phyloP scores from a whole-genome alignment of 1,140 invertebrate species.

The Bombus consobrinus region DNA sequence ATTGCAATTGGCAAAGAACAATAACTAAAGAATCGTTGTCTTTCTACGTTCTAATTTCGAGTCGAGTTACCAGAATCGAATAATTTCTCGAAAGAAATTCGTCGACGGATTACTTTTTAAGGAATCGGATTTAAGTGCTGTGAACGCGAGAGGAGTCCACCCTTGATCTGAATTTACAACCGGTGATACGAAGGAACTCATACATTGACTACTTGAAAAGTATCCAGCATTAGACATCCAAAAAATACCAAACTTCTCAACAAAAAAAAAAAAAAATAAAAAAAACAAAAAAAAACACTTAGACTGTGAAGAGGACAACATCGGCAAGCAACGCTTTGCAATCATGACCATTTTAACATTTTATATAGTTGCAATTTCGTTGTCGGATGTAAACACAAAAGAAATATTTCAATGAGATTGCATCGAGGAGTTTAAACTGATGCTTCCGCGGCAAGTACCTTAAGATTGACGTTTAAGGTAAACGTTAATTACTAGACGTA shows the following conservation, averaged over 20 bases:
- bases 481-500: slow-evolving; percentile 11
- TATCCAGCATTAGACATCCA: no score
- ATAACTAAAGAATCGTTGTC: no score
- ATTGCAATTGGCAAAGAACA: no score
- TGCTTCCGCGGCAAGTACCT: neutral
- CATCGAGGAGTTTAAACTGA: neutral
- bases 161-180: neutral
- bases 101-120: neutral
- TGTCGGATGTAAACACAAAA: neutral
- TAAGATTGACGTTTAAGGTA: slow-evolving; percentile 31
- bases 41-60: neutral
- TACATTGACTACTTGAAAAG: neutral
- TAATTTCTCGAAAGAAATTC: neutral
- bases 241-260: neutral
- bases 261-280: neutral
- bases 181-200: no score
- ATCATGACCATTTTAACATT: neutral
- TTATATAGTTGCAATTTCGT: neutral
- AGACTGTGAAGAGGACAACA: neutral
- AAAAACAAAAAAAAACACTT: neutral
- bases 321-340: neutral
- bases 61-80: slow-evolving; percentile 1
- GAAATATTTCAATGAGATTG: neutral
- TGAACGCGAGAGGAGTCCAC: neutral
- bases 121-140: neutral